Evolutionary conservation across 2,113 vertebrate genomes (phyloP).

Genomic region (Callospermophilus lateralis): DNA sequence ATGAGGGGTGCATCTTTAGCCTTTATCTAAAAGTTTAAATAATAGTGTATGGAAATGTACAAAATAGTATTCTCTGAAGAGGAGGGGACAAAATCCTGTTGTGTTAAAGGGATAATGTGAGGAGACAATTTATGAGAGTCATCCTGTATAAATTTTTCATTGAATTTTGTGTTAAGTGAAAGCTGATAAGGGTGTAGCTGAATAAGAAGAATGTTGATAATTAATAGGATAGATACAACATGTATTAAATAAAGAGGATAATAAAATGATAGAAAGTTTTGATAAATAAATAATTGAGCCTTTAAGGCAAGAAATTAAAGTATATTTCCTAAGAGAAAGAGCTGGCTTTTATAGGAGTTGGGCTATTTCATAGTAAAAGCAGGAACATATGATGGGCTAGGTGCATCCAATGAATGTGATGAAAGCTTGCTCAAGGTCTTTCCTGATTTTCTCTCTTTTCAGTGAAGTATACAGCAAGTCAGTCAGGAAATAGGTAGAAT

Average conservation of each 20-base stretch:
- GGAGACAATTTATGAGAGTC: background rate
- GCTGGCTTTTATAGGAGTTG: background rate
- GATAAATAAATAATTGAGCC: background rate
- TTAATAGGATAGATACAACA: background rate
- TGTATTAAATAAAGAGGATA: background rate
- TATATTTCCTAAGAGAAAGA: background rate
- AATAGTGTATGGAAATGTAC: background rate
- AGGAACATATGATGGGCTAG: background rate
- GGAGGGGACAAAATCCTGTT: background rate
- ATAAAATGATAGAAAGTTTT: background rate
- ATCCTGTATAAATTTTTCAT: background rate
- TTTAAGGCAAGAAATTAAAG: background rate
- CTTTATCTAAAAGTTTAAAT: background rate
- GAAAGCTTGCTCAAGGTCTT: background rate
- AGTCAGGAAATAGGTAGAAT: background rate
- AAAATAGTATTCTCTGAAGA: background rate
- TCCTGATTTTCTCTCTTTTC: background rate
- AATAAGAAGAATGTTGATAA: background rate
- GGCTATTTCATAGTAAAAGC: background rate
- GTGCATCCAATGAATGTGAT: background rate
- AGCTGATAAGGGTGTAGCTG: background rate
- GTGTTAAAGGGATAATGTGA: background rate
- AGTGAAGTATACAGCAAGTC: background rate
- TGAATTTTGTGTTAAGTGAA: background rate
- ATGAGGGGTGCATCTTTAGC: background rate